Base-by-base conservation (phyloP, 2,797 vertebrate species). In the Rhadinocentrus ornatus region DNA sequence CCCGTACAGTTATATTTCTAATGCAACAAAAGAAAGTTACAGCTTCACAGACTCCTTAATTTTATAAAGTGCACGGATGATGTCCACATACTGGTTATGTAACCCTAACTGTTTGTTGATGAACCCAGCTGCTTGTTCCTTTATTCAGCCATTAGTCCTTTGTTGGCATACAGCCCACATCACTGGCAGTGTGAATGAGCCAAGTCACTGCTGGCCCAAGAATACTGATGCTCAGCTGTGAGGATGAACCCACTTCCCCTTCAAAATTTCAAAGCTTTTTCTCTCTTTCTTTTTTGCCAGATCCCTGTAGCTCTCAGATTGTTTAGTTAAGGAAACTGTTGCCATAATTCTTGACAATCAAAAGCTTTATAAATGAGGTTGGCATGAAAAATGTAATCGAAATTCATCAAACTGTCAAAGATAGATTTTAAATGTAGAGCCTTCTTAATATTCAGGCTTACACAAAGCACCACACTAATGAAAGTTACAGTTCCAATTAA, bases 141-240 rank as follows among this genome's bases (percentile, higher is more conserved):
- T 69, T 88, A 81, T 84, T 87, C 75, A 88, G 82, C 75, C 77
- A 87, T 86, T 77, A 82, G 78, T 46, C 67, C 66, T 74, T 66
- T 20, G 26, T 34, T 90, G 86, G 86, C 86, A 8, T 0, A 13
- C 52, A 2, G 77, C 70, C 76, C 66, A 70, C 72, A 73, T 52
- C 74, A 66, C 83, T 75, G 72, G 81, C 87, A 91, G 82, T 79
- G 84, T 82, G 52, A 57, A 26, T 26, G 37, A 68, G 83, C 88
- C 87, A 88, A 81, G 55, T 61, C 72, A 64, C 2, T 3, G 75
- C 87, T 86, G 78, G 62, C 83, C 75, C 0, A 50, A 29, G 93
- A 92, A 93, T 92, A 86, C 82, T 90, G 83, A 89, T 91, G 46
- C 70, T 88, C 91, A 93, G 88, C 91, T 93, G 91, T 50, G 66